Evolutionary conservation across 2,113 vertebrate genomes (phyloP), one percentile per base, ranked within the genome.

Genomic region (Vimba vimba): DNA sequence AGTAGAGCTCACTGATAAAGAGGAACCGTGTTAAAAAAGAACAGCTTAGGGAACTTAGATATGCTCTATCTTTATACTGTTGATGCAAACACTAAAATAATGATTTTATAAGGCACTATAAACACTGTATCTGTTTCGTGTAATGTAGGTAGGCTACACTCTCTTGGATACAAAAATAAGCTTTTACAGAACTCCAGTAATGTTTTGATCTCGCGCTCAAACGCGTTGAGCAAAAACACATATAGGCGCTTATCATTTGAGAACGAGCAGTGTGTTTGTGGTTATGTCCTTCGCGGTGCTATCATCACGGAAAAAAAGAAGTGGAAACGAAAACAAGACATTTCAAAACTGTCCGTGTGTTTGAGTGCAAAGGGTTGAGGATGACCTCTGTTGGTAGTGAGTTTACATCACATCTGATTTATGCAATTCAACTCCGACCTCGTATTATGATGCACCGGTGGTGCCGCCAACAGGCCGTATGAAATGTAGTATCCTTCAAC

Each of bases 341-440:
- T 68, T 36, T 76, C 3, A 59, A 55, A 76, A 5, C 25, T 36
- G 36, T 13, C 2, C 6, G 43, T 69, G 25, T 45, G 39, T 59
- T 11, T 74, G 30, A 62, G 21, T 6, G 36, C 10, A 11, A 36
- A 84, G 57, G 62, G 74, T 62, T 75, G 25, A 80, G 27, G 45
- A 23, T 75, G 87, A 79, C 87, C 81, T 86, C 87, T 88, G 66
- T 78, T 84, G 87, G 66, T 13, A 15, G 5, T 66, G 45, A 45
- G 45, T 17, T 17, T 9, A 33, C 39, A 77, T 85, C 15, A 79
- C 84, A 85, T 5, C 7, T 50, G 43, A 9, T 23, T 17, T 25
- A 11, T 19, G 66, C 66, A 74, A 23, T 12, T 12, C 5, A 19
- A 36, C 75, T 33, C 25, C 1, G 50, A 21, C 17, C 52, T 59